A percentile compares a stretch with the other conserved stretches of the same genome.
Conservation (phyloP, 2,113 vertebrate species). For the Sisor rabdophorus region DNA sequence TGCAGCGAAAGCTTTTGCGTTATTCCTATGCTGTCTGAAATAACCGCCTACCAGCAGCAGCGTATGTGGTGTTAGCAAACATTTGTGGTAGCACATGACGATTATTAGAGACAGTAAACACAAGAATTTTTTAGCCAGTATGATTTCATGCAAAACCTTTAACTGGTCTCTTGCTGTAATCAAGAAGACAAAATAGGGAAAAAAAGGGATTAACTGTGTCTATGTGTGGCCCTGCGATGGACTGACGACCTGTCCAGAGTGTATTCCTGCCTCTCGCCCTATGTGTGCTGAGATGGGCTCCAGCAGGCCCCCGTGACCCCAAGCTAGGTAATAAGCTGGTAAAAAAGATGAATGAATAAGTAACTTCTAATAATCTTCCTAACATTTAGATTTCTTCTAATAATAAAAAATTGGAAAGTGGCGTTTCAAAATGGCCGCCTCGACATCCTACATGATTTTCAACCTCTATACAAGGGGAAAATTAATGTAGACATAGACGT, state of each 20-base stretch:
- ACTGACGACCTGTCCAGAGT: too few relatives aligned
- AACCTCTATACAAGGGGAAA: neutral
- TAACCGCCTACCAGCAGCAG: neutral
- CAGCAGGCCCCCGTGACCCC: too few relatives aligned
- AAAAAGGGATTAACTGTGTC: too few relatives aligned
- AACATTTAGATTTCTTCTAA: neutral
- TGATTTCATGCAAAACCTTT: too few relatives aligned
- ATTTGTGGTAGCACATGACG: neutral
- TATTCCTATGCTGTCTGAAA: conserved; percentile 31
- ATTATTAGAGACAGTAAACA: neutral
- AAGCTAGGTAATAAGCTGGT: too few relatives aligned
- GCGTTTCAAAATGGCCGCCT: neutral
- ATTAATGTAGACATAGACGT: neutral
- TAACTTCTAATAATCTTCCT: neutral
- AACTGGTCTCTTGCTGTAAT: neutral
- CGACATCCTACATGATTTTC: neutral
- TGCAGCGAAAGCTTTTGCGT: conserved; percentile 18
- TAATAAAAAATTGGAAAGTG: neutral
- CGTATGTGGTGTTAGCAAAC: neutral
- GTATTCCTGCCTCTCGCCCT: too few relatives aligned
- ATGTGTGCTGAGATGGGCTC: too few relatives aligned
- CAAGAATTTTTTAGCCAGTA: too few relatives aligned
- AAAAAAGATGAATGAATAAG: too few relatives aligned
- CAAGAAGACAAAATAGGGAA: neutral
- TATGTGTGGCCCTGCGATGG: too few relatives aligned